A percentile compares a stretch with the other conserved stretches of the same genome.
phyloP scores from a whole-genome alignment of 2,113 vertebrate genomes.

The Cercopithecus mona region DNA sequence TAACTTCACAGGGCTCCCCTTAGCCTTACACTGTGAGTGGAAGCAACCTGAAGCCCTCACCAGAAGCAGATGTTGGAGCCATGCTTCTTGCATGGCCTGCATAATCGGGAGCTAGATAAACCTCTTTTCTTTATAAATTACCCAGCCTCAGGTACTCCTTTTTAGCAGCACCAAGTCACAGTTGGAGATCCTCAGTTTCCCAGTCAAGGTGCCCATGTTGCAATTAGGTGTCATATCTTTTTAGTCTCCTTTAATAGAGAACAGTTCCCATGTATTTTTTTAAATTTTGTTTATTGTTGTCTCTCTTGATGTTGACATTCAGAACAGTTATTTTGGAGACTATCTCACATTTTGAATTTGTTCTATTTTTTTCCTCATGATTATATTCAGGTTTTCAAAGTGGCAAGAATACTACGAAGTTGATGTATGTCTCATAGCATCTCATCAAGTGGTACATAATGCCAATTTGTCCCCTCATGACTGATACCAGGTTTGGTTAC shows the following conservation, averaged over 20 bases:
- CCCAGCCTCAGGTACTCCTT: background rate
- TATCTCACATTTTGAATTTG: background rate
- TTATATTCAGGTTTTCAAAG: constrained; percentile 18
- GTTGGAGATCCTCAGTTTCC: background rate
- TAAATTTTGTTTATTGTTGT: background rate
- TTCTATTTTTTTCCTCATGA: background rate
- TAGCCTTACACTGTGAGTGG: background rate
- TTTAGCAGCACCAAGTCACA: background rate
- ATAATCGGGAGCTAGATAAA: background rate
- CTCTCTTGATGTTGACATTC: background rate
- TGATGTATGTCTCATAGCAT: background rate
- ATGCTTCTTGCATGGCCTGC: background rate
- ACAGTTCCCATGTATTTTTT: background rate
- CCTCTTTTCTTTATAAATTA: background rate
- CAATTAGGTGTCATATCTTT: background rate
- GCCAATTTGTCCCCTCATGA: background rate
- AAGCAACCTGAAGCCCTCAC: background rate
- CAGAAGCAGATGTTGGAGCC: background rate
- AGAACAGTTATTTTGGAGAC: background rate
- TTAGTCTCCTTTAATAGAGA: background rate
- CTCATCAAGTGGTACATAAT: background rate
- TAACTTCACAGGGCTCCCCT: background rate
- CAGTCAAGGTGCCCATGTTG: background rate
- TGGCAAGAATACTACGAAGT: background rate
- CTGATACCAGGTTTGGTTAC: background rate